phyloP scores from a whole-genome alignment of 2,888 invertebrate species.

The Mythimna lalbum region DNA sequence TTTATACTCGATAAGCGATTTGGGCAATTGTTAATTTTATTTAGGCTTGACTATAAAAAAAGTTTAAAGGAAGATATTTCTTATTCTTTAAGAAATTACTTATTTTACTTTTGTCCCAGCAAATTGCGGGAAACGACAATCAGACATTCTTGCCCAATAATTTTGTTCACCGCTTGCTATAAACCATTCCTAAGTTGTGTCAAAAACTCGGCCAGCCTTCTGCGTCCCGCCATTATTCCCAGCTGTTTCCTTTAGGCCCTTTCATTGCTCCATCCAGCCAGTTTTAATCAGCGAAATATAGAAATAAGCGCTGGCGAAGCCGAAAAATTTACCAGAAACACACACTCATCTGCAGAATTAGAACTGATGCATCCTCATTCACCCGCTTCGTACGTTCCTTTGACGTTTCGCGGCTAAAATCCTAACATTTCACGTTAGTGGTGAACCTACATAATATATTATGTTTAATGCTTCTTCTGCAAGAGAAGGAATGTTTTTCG shows the following conservation, averaged over 20 bases:
- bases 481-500: slow-evolving; percentile 4
- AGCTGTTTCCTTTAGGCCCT: slow-evolving; percentile 17
- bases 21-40: no score
- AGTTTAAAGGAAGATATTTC: no score
- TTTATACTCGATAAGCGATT: neutral
- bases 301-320: neutral
- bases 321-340: slow-evolving; percentile 28
- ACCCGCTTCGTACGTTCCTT: slow-evolving; percentile 22
- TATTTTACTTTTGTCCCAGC: neutral
- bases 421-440: slow-evolving; percentile 38
- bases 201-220: slow-evolving; percentile 19
- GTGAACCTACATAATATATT: slow-evolving; percentile 17
- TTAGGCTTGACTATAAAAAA: no score
- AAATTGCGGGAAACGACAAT: neutral
- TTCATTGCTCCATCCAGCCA: neutral
- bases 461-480: slow-evolving; percentile 19
- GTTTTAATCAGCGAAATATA: slow-evolving; percentile 15
- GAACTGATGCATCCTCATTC: slow-evolving; percentile 26
- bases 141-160: slow-evolving; percentile 4
- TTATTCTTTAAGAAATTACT: no score
- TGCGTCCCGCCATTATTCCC: slow-evolving; percentile 17
- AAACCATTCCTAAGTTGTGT: slow-evolving; percentile 13
- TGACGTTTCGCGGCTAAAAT: slow-evolving; percentile 39
- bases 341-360: slow-evolving; percentile 17
- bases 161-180: neutral